Evolutionary conservation across 2,888 invertebrate genomes (phyloP).

Genomic region (Eurytoma californica): DNA sequence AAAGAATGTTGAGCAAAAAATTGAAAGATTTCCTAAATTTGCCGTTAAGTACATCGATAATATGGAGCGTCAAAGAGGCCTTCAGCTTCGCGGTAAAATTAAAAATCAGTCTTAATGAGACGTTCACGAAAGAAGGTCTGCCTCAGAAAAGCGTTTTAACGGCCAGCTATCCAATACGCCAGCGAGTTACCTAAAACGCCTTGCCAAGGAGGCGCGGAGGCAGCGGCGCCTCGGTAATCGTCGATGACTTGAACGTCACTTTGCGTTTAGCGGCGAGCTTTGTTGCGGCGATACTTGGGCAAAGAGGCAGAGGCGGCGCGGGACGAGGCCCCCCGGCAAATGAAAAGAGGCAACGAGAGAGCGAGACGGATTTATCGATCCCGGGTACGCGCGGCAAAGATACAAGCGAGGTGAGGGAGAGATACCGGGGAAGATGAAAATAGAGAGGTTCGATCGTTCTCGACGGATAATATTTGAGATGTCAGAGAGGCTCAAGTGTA

Average conservation of each 20-base stretch:
- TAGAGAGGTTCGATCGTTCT: conserved; percentile 47
- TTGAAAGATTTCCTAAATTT: too few species aligned
- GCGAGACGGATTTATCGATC: conserved; percentile 41
- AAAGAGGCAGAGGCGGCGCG: neutral
- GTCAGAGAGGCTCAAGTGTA: conserved; percentile 58
- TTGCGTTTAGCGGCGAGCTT: conserved; percentile 38
- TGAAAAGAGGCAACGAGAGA: conserved; percentile 25
- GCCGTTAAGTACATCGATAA: too few species aligned
- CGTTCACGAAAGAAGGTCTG: neutral
- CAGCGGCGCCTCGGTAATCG: conserved; percentile 34
- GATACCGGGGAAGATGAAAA: conserved; percentile 13
- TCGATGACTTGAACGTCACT: conserved; percentile 50
- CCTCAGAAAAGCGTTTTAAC: neutral
- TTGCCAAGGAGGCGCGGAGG: neutral
- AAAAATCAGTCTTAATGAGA: conserved; percentile 18
- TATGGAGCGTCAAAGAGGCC: too few species aligned
- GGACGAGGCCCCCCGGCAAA: neutral
- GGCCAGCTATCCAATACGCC: neutral
- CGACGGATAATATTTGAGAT: conserved; percentile 71
- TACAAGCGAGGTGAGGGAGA: neutral
- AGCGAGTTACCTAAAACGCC: conserved; percentile 1
- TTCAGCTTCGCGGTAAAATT: too few species aligned
- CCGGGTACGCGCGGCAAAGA: conserved; percentile 1
- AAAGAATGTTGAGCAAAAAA: too few species aligned
- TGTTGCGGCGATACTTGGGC: conserved; percentile 33